These are phyloP conservation scores for Ladona fulva DNA, from an alignment of 1,140 invertebrate species.

Conservation along the genomic window DNA sequence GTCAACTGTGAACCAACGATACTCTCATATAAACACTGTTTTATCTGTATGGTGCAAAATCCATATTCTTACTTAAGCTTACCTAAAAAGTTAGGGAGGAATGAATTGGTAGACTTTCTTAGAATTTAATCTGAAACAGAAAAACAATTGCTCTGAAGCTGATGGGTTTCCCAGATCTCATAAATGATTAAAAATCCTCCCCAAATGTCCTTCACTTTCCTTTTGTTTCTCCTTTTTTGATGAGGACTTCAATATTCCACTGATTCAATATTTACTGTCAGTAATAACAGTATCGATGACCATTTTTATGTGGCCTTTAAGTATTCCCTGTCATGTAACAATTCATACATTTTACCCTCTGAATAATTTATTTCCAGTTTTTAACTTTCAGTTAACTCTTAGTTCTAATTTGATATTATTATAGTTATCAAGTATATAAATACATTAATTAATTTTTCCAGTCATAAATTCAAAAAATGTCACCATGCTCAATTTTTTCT, in stretches of 20 bases:
- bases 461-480: no score
- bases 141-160: not conserved
- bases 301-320: no score
- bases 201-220: not conserved
- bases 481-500: no score
- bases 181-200: not conserved
- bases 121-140: not conserved
- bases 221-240: not conserved
- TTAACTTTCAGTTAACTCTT: no score
- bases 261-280: not conserved
- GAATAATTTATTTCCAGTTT: no score
- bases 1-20: not conserved
- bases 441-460: no score
- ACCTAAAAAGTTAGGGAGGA: not conserved
- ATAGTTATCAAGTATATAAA: no score
- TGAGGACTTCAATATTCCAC: conserved; percentile 5
- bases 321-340: no score
- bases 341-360: no score
- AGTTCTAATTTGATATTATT: no score
- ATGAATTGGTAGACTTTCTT: not conserved
- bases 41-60: not conserved
- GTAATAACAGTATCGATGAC: no score
- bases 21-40: not conserved
- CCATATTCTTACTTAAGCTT: not conserved
- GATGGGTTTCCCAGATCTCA: not conserved